Evolutionary conservation across 2,113 vertebrate genomes (phyloP).

Genomic region (Ceyx cyanopectus): DNA sequence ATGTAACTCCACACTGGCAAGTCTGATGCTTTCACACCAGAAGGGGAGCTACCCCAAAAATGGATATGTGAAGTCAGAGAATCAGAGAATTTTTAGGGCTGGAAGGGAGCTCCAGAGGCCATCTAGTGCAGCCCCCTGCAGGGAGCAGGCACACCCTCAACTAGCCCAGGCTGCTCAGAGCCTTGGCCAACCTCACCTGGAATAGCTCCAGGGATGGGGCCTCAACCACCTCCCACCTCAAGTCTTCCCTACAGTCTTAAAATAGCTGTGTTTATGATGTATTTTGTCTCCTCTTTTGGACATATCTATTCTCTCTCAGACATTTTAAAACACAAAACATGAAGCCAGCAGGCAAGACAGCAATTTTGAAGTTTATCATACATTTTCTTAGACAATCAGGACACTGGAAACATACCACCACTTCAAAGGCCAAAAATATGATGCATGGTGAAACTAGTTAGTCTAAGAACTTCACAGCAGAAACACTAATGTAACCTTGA

Average conservation of each 20-base stretch:
- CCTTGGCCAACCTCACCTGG: too few species aligned
- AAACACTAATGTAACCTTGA: background rate
- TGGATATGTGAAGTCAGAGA: background rate
- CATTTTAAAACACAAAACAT: background rate
- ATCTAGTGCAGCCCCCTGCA: too few species aligned
- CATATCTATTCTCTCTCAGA: background rate
- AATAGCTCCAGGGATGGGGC: too few species aligned
- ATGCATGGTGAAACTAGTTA: background rate
- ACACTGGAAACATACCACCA: background rate
- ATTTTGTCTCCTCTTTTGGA: background rate
- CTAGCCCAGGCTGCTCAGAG: too few species aligned
- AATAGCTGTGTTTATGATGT: background rate
- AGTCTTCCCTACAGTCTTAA: background rate
- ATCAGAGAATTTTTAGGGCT: too few species aligned
- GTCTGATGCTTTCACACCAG: background rate
- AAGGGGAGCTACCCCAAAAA: background rate
- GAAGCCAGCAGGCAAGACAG: background rate
- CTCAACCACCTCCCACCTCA: background rate
- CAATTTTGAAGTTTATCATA: background rate
- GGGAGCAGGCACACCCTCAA: too few species aligned
- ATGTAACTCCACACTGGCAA: background rate
- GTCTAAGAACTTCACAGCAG: fast-evolving
- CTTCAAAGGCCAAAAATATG: background rate
- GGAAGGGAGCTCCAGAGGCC: too few species aligned
- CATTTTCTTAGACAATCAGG: background rate